Evolutionary conservation across 2,888 invertebrate species (phyloP).

Genomic region (Meghimatium bilineatum): DNA sequence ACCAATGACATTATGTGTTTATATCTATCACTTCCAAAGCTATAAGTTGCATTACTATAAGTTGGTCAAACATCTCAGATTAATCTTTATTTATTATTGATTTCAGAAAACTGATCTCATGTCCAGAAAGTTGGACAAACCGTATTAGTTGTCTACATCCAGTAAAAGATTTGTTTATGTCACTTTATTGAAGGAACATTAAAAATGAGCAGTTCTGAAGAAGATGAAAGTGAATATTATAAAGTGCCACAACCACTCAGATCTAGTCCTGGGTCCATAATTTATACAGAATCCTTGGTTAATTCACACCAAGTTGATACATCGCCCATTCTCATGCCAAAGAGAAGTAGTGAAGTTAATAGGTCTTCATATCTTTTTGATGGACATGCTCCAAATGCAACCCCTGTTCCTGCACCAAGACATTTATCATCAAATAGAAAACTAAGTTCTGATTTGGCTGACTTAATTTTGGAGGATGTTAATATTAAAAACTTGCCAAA

Average conservation of each 20-base stretch:
- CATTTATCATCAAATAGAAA: conserved; percentile 9
- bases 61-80: no score
- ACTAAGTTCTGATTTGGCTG: not conserved
- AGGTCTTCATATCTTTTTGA: conserved; percentile 5
- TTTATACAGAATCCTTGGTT: not conserved
- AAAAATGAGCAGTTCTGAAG: conserved; percentile 11
- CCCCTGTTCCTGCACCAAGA: conserved; percentile 9
- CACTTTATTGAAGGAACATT: not conserved
- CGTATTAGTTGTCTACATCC: not conserved
- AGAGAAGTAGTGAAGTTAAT: not conserved
- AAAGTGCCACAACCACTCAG: not conserved
- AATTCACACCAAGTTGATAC: not conserved
- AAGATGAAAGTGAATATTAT: not conserved
- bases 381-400: not conserved
- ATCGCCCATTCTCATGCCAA: not conserved
- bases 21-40: not conserved
- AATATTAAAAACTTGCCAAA: not conserved
- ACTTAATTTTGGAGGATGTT: not conserved
- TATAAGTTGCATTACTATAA: not conserved
- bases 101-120: not conserved
- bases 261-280: not conserved
- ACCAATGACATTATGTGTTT: no score
- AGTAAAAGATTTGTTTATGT: not conserved
- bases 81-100: not conserved
- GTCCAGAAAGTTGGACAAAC: not conserved